Percentiles rank a stretch among this genome's conserved stretches.
phyloP scores from a whole-genome alignment of 2,888 invertebrate genomes.

The Drosophila mulleri region DNA sequence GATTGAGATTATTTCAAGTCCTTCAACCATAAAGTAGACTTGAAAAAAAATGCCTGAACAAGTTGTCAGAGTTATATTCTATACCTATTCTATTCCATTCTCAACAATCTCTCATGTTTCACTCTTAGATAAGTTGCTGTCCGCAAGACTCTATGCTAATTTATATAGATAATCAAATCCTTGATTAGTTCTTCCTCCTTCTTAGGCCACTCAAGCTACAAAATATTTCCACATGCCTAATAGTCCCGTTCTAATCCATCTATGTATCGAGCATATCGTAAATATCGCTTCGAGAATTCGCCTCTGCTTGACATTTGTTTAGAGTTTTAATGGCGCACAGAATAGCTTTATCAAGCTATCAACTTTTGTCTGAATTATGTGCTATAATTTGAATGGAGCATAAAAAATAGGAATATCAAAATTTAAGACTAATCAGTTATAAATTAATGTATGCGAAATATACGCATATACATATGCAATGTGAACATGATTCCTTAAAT shows the following conservation, averaged over 20 bases:
- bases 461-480: neutral
- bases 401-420: neutral
- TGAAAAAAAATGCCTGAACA: too few relatives aligned
- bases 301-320: neutral
- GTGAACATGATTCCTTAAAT: slow-evolving; percentile 11
- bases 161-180: too few relatives aligned
- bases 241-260: neutral
- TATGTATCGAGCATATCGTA: neutral
- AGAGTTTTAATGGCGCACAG: slow-evolving; percentile 6
- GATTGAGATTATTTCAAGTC: neutral
- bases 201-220: neutral
- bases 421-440: neutral
- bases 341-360: slow-evolving; percentile 7
- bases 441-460: slow-evolving; percentile 7
- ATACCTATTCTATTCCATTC: too few relatives aligned
- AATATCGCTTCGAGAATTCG: neutral
- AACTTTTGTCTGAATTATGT: neutral
- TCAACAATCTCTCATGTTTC: too few relatives aligned
- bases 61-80: too few relatives aligned
- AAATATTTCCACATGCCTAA: neutral
- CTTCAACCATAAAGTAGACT: too few relatives aligned
- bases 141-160: neutral
- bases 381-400: neutral
- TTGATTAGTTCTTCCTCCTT: neutral
- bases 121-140: too few relatives aligned